These are phyloP conservation scores for Hesperophylax magnus DNA, from an alignment of 1,140 invertebrate species.

Conservation along the genomic window DNA sequence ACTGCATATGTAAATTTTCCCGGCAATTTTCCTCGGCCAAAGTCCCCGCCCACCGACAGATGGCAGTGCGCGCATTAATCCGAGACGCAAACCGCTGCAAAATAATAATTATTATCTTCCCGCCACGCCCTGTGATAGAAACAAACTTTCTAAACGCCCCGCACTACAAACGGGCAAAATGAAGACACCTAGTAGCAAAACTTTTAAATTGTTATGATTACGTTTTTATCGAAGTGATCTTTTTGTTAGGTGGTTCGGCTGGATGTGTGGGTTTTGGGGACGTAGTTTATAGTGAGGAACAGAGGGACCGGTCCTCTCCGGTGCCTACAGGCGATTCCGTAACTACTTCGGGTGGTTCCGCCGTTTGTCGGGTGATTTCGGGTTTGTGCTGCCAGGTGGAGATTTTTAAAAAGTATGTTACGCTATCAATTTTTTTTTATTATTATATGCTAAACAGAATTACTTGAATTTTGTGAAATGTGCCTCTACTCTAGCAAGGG, in stretches of 20 bases:
- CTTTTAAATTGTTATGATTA: too few relatives aligned
- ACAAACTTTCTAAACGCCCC: conserved; percentile 2
- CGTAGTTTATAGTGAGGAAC: conserved; percentile 11
- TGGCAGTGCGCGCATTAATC: conserved; percentile 25
- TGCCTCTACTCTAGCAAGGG: too few relatives aligned
- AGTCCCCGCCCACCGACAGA: conserved; percentile 11
- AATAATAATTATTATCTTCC: conserved; percentile 34
- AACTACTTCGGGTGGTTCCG: conserved; percentile 18
- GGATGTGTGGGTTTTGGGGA: neutral
- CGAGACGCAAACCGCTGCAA: conserved; percentile 19
- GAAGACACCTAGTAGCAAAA: neutral
- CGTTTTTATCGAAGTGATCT: too few relatives aligned
- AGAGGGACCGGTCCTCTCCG: conserved; percentile 2
- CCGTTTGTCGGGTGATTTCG: neutral
- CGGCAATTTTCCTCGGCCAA: neutral
- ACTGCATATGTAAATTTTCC: neutral
- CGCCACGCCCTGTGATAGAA: conserved; percentile 13
- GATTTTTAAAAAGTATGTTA: too few relatives aligned
- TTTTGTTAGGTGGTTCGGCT: neutral
- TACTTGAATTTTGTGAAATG: too few relatives aligned
- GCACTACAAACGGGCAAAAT: neutral
- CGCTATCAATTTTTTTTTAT: too few relatives aligned
- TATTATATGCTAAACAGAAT: too few relatives aligned
- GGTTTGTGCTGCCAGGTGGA: too few relatives aligned
- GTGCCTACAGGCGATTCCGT: conserved; percentile 10